Evolutionary conservation across 2,888 invertebrate genomes (phyloP), one percentile per base, ranked within the genome.

Genomic region (Agrotis clavis): DNA sequence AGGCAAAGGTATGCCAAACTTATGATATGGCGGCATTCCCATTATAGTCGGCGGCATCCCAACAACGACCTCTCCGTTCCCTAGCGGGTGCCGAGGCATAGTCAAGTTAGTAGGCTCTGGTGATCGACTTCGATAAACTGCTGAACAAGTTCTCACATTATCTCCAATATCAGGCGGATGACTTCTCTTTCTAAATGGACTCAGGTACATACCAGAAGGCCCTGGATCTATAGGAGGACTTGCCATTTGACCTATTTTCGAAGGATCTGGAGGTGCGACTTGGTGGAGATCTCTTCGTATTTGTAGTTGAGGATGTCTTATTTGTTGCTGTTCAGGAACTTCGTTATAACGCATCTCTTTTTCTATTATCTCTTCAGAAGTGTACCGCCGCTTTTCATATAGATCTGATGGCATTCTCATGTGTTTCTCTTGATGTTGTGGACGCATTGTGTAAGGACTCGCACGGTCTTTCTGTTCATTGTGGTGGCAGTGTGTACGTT

Each of bases 281-380:
- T 97, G 97, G 86, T 98, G 97, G 54, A 98, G 95, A 90, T 98
- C 98, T 89, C 98, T 96, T 65, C 98, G 97, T 70, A 98, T 98
- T 89, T 98, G 98, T 56, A 98, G 91, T 86, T 97, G 97, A 18
- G 97, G 97, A 88, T 96, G 96, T 87, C 96, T 88, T 25, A 95
- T 90, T 86, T 92, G 94, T 74, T 91, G 94, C 79, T 96, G 94
- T 79, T 96, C 95, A 60, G 96, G 93, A 72, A 94, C 90, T 45
- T 97, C 97, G n/a, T 92, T 87, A 74, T 94, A 96, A 21, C 96
- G 93, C 89, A 96, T 94, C 82, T 96, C 96, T 86, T 94, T 94
- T 82, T 95, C 95, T 53, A 95, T 94, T 5, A 95, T 94, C 90
- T 96, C 94, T 60, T 95, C 96, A 4, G 95, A 94, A 62, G 95